These are phyloP conservation scores for Leucoraja erinaceus DNA, from an alignment of 2,113 vertebrate genomes.

Conservation along the genomic window DNA sequence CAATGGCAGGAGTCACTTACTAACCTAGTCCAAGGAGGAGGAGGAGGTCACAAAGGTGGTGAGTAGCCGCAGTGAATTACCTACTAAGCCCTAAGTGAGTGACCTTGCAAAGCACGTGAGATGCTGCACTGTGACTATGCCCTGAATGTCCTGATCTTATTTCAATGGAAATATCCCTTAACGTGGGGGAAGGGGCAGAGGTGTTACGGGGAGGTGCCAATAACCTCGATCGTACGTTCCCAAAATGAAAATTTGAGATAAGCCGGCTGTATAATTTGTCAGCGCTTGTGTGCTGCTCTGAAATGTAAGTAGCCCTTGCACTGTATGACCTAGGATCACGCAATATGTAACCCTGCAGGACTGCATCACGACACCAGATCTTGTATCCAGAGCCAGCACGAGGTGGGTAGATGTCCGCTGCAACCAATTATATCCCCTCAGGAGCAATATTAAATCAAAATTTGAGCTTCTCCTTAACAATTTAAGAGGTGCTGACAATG, in stretches of 20 bases:
- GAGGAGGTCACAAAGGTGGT: not conserved
- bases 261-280: conserved; percentile 20
- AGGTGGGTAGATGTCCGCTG: not conserved
- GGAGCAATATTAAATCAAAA: not conserved
- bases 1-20: not conserved
- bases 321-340: conserved; percentile 22
- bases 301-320: conserved; percentile 35
- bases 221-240: not conserved
- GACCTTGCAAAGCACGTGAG: not conserved
- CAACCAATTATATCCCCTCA: conserved; percentile 4
- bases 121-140: not conserved
- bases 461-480: conserved; percentile 23
- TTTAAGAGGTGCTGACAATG: not conserved
- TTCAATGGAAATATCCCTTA: not conserved
- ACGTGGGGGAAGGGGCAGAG: not conserved
- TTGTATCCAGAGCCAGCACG: not conserved
- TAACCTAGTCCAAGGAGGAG: not conserved
- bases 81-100: not conserved
- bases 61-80: not conserved
- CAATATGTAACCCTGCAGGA: not conserved
- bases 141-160: not conserved
- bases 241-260: conserved; percentile 32
- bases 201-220: not conserved
- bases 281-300: not conserved
- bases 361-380: not conserved